Base-by-base conservation (phyloP, 2,113 vertebrate genomes). In the Parotia lawesii region DNA sequence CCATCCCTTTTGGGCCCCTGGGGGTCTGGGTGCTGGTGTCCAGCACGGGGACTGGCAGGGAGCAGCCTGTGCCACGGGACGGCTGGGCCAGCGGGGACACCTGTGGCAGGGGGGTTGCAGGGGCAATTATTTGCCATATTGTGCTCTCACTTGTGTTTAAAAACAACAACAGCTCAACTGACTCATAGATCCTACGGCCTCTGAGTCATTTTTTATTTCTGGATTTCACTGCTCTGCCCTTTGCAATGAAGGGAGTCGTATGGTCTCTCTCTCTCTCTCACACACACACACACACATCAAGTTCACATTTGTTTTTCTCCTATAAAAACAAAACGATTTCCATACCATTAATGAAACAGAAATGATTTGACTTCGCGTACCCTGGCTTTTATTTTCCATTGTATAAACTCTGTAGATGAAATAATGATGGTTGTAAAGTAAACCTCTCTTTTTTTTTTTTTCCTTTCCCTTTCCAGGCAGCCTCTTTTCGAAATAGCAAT, bases 181-280 rank as follows among this genome's bases (percentile, higher is more conserved):
- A 97, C 87, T 97, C 96, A 97, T 94, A 89, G 92, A 93, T 90
- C 96, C 82, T 95, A 95, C 90, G 57, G 96, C 94, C 93, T 95
- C 87, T 97, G 96, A 96, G 94, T 97, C 96, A 97, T 74, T 93
- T 93, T 91, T 95, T 97, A 96, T 97, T 97, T 97, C 96, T 96
- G 95, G 94, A 85, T 96, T 95, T 89, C 78, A 60, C 70, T 85
- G 84, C 91, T 97, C 91, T 95, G 95, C 96, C 96, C 95, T 95
- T 93, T 92, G 95, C 95, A 58, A 38, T 62, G 94, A 85, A 87
- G 87, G 62, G 84, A 94, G 71, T 54, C 66, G 85, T 87, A 79
- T 48, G 71, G 11, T 51, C 7, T 3, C 69, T 14, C 54, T 33
- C 54, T 22, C 54, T 21, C 31, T 25, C 47, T 48, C 47, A 4